These are phyloP conservation scores for Pteruthius melanotis DNA, from an alignment of 2,113 vertebrate species.

Conservation along the genomic window DNA sequence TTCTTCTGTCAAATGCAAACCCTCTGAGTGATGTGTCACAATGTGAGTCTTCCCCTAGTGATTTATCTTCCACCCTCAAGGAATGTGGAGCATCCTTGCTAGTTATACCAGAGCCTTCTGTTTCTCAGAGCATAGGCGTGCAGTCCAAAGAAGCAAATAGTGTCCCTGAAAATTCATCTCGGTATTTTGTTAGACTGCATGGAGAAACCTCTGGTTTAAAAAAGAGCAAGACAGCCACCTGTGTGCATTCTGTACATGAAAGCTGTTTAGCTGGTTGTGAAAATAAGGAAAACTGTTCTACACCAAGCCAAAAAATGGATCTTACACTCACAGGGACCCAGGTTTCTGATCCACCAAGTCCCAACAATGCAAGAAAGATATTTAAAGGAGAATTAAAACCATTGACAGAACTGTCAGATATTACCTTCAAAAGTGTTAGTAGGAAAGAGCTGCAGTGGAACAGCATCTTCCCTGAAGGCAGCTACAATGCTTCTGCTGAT, in stretches of 20 bases:
- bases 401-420: conserved; percentile 7
- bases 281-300: conserved; percentile 27
- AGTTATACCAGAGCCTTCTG: neutral
- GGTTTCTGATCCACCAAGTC: neutral
- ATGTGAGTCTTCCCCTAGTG: neutral
- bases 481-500: conserved; percentile 79
- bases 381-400: neutral
- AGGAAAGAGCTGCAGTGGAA: neutral
- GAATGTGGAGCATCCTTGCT: neutral
- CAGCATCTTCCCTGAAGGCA: neutral
- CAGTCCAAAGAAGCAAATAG: neutral
- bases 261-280: neutral
- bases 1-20: neutral
- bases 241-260: neutral
- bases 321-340: neutral
- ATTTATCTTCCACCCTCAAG: neutral
- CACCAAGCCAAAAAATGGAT: neutral
- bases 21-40: neutral
- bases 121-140: neutral
- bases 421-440: neutral
- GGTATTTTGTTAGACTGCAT: neutral
- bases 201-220: neutral
- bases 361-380: neutral
- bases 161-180: neutral
- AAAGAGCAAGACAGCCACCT: neutral